phyloP scores from a whole-genome alignment of 2,797 vertebrate species.

The Mionectes olivaceus region DNA sequence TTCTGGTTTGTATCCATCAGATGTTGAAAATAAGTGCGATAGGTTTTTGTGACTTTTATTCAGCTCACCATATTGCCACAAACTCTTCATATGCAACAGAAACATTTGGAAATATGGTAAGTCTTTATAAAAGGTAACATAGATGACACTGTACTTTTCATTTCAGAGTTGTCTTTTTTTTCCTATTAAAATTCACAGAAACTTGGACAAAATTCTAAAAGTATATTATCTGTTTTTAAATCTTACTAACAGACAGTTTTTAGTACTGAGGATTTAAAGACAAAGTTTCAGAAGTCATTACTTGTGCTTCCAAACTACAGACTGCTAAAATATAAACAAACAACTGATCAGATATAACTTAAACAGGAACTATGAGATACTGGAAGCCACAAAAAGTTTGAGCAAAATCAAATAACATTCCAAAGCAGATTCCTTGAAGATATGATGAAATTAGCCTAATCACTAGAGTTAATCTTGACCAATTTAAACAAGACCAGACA shows the following conservation, averaged over 20 bases:
- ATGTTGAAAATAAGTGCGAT: not conserved
- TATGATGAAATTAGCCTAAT: not conserved
- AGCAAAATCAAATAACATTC: not conserved
- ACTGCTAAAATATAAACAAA: not conserved
- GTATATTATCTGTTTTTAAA: not conserved
- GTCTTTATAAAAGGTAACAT: not conserved
- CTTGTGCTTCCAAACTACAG: not conserved
- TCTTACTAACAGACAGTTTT: not conserved
- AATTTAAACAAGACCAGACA: not conserved
- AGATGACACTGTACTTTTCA: not conserved
- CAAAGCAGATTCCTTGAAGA: not conserved
- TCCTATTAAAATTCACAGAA: not conserved
- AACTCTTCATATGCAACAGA: not conserved
- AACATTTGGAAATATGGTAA: not conserved
- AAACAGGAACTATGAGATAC: not conserved
- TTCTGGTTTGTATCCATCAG: not conserved
- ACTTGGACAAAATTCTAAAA: not conserved
- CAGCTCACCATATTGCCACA: not conserved
- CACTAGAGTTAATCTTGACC: not conserved
- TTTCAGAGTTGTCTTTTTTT: not conserved
- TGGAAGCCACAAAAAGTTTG: not conserved
- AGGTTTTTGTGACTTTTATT: not conserved
- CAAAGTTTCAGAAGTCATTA: not conserved
- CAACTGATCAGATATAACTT: not conserved
- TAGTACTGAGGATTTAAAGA: not conserved